A percentile compares a stretch with the other conserved stretches of the same genome.
Evolutionary conservation across 2,113 vertebrate species (phyloP).

Genomic region (Solea solea): DNA sequence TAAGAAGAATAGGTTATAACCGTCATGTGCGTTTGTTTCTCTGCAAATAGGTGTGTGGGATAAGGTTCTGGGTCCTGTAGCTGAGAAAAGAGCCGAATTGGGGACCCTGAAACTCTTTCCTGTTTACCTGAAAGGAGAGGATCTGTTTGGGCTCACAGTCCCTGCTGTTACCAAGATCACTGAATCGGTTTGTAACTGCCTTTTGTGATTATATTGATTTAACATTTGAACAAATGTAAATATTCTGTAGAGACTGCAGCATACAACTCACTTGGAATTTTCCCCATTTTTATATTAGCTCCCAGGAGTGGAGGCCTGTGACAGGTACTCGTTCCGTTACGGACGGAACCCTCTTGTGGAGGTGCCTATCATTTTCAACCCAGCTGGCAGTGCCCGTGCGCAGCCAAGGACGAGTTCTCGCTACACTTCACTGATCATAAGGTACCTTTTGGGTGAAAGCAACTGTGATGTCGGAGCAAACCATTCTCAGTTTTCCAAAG

Average conservation of each 20-base stretch:
- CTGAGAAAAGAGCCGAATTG: slow-evolving; percentile 87
- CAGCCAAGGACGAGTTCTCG: slow-evolving; percentile 88
- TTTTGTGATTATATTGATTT: not conserved
- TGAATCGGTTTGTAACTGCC: slow-evolving; percentile 88
- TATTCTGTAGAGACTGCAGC: not conserved
- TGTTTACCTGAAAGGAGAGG: slow-evolving; percentile 92
- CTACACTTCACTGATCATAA: slow-evolving; percentile 81
- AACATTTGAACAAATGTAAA: not conserved
- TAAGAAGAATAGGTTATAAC: not conserved
- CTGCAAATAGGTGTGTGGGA: slow-evolving; percentile 92
- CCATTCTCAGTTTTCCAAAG: too few species aligned
- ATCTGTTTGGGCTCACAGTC: slow-evolving; percentile 94
- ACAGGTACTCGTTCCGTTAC: slow-evolving; percentile 94
- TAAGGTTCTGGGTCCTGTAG: slow-evolving; percentile 93
- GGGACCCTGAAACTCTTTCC: slow-evolving; percentile 96
- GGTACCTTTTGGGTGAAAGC: slow-evolving; percentile 84
- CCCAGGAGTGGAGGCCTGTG: slow-evolving; percentile 93
- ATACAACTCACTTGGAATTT: not conserved
- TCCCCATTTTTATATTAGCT: slow-evolving; percentile 79
- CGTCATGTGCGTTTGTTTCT: slow-evolving; percentile 7
- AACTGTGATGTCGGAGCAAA: not conserved
- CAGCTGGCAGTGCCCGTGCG: slow-evolving; percentile 91
- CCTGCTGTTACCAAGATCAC: slow-evolving; percentile 92
- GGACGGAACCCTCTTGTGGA: slow-evolving; percentile 94
- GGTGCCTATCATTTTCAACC: slow-evolving; percentile 93